Evolutionary conservation across 2,888 invertebrate genomes (phyloP), one percentile per base, ranked within the genome.

Genomic region (Ormyrus thymus): DNA sequence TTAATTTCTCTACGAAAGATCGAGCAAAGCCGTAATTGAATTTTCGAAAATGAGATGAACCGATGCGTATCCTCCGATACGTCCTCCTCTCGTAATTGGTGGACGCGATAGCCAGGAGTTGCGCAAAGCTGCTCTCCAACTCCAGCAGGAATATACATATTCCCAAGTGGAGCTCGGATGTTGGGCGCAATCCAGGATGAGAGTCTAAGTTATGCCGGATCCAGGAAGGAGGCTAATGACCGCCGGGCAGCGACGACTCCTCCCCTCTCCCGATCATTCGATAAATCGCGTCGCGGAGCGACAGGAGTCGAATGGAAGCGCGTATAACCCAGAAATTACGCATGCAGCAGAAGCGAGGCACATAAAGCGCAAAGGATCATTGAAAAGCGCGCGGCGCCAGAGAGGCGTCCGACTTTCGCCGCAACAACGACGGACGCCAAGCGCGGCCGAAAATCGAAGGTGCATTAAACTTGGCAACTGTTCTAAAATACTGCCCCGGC

Each of bases 401-500:
- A 81, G 81, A 81, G 88, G 85, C 87, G 87, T 85, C 85, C 83
- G 82, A 83, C 82, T 83, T 83, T 82, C 59, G 77, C 58, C 65
- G 78, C 51, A 11, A 15, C 69, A 9, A 55, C 59, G 15, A 45
- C 3, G 50, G 50, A 9, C 50, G 64, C 8, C 64, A 10, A 64
- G 29, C 7, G 78, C 78, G 66, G 69, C 83, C 81, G 75, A 85
- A 84, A 84, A 84, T 80, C 85, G 82, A 84, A 84, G 83, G 84
- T 84, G 85, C 86, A 85, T 86, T 85, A 85, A 86, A 86, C 85
- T 87, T 86, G 87, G 85, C 86, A 85, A 85, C 81, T 82, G 81
- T 82, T 83, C 83, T 80, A 66, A 81, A 82, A 81, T 79, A 81
- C 76, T 76, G 64, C 64, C 72, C 74, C 80, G 70, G 76, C 8